These are phyloP conservation scores for Lycaon pictus DNA, from an alignment of 2,113 vertebrate species.

Conservation along the genomic window DNA sequence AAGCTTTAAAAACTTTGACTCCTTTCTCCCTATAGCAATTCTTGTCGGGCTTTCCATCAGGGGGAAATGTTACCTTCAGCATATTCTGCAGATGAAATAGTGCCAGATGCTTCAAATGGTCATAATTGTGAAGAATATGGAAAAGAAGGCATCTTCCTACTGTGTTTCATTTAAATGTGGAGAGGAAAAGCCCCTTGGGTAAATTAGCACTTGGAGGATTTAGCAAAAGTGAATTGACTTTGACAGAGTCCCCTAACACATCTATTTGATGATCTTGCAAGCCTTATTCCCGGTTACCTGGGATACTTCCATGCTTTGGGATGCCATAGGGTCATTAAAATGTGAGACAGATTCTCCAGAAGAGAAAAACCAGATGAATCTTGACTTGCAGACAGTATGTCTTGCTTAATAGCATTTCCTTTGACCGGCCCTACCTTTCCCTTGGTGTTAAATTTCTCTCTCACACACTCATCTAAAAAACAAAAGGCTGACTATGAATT, in stretches of 20 bases:
- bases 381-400: constrained; percentile 36
- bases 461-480: constrained; percentile 23
- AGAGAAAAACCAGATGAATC: constrained; percentile 52
- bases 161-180: constrained; percentile 68
- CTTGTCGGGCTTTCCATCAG: constrained; percentile 53
- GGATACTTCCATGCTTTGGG: constrained; percentile 62
- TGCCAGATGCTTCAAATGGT: constrained; percentile 66
- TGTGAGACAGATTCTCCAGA: constrained; percentile 63
- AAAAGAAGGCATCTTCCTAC: constrained; percentile 32
- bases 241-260: constrained; percentile 48
- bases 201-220: constrained; percentile 70
- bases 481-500: constrained; percentile 57
- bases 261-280: constrained; percentile 14
- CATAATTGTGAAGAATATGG: constrained; percentile 57
- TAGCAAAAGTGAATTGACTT: constrained; percentile 67
- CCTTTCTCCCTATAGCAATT: constrained; percentile 28
- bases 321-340: constrained; percentile 61
- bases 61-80: neutral
- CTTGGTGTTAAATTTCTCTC: constrained; percentile 28
- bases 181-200: neutral
- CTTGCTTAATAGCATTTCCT: constrained; percentile 72
- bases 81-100: constrained; percentile 35
- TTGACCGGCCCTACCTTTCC: neutral
- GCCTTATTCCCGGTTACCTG: constrained; percentile 46
- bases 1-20: constrained; percentile 55